Conservation (phyloP, 2,888 invertebrate species). For the Erebia aethiops region DNA sequence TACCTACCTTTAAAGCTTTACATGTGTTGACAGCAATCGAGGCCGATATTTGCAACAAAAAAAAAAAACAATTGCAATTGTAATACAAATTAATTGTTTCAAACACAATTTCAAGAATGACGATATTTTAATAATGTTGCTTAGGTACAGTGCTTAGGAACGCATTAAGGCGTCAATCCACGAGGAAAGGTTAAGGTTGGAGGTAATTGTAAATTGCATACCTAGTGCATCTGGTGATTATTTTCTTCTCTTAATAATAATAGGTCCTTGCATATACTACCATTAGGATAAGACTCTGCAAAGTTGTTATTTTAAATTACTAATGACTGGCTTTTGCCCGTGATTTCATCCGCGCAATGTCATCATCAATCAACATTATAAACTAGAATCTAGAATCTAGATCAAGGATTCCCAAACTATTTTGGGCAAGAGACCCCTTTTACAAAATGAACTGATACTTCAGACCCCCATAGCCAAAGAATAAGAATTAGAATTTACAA, state of each 20-base stretch:
- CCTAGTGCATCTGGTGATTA: constrained; percentile 45
- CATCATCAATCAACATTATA: no score
- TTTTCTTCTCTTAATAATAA: constrained; percentile 37
- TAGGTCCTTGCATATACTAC: background rate
- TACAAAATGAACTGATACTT: no score
- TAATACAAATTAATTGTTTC: constrained; percentile 23
- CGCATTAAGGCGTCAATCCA: constrained; percentile 49
- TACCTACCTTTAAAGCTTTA: background rate
- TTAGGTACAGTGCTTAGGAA: constrained; percentile 26
- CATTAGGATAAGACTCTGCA: background rate
- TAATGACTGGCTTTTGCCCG: no score
- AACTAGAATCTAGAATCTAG: no score
- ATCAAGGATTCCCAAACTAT: no score
- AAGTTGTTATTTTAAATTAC: no score
- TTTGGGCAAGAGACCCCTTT: no score
- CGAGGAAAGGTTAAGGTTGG: constrained; percentile 65
- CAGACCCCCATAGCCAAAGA: no score
- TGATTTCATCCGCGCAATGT: no score
- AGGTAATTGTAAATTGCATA: constrained; percentile 54
- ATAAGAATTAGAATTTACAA: no score
- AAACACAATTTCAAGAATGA: constrained; percentile 25
- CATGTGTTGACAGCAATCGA: constrained; percentile 29
- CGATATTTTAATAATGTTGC: constrained; percentile 36
- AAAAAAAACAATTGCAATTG: constrained; percentile 23
- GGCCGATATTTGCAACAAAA: constrained; percentile 21